Base-by-base conservation (phyloP, 1,140 invertebrate genomes). In the Sinonovacula constricta region DNA sequence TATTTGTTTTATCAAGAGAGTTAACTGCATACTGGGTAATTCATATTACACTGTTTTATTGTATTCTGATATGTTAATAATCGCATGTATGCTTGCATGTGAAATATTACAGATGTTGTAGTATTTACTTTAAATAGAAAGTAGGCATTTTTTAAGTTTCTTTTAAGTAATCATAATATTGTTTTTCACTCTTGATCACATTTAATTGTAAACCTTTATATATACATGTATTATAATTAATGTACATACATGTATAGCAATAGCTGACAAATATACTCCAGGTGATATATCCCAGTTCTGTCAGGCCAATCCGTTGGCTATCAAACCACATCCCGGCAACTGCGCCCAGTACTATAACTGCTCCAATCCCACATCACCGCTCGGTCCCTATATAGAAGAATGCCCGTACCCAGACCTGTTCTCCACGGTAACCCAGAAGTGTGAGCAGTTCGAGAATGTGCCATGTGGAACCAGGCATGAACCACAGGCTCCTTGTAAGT, bases 271-370 rank as follows among this genome's bases (percentile, higher is more conserved):
- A n/a, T n/a, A 24, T 28, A 49, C 34, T 72, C 26, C 39, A 82
- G 81, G 63, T 24, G 65, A 82, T 66, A 78, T 82, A 12, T 66
- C 75, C 49, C 62, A 71, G 0, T 79, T 67, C 30, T 82, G 81
- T 36, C n/a, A 62, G 14, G n/a, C 51, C 12, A 34, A 76, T 49
- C 76, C 81, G 24, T 66, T 57, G 7, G 51, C 66, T 14, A 53
- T 79, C 18, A 60, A 75, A 39, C 26, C 49, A 3, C 56, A 75
- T 60, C 71, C 71, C 26, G 56, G 74, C 18, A 83, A 87, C 76
- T 87, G 86, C 79, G 84, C 82, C 30, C 84, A 84, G 72, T 87
- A 84, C 66, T 87, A 83, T 69, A 77, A 87, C 70, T 87, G 86
- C 59, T 79, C 79, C 3, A 62, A 80, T 31, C 59, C 14, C 4